Evolutionary conservation across 2,888 invertebrate genomes (phyloP), one percentile per base, ranked within the genome.

Genomic region (Mycalesis mineus): DNA sequence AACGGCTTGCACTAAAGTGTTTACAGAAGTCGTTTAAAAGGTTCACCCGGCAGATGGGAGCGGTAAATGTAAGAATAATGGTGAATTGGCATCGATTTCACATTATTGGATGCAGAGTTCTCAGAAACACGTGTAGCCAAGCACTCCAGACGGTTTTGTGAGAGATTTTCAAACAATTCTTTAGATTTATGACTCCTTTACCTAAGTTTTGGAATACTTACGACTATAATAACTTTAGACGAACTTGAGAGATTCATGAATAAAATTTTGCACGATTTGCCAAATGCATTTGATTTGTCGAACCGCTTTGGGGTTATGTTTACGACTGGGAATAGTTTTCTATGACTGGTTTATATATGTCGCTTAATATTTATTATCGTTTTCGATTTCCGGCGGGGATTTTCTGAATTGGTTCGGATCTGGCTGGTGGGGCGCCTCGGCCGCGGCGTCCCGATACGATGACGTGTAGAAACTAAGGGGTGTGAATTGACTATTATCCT

Each of bases 161-260:
- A 14, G 50, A 50, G 40, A 50, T 50, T 50, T 50, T 50, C 50
- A 28, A 50, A 39, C 50, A 14, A 29, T 50, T 39, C 47, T 47
- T 33, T 2, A 17, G 15, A 47, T 47, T 47, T 47, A 33, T 47
- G 6, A 47, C 47, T 22, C 14, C 15, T 47, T 9, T 9, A 14
- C 31, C 7, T 11, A 33, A 33, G 47, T 47, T 47, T 47, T 33
- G 1, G 47, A 11, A 33, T 39, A 14, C 33, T 44, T 29, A 13
- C 28, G 42, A 36, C 36, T 9, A 37, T 37, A 37, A 37, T 37
- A 37, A 37, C 9, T 37, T 11, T n/a, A n/a, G 9, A 37, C 1
- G 37, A 37, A 37, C n/a, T n/a, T 37, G 37, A n/a, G 5, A 13
- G 11, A 37, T 37, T 37, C 11, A 5, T n/a, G 37, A 13, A 37